These are phyloP conservation scores for Rhinoraja longicauda DNA, from an alignment of 2,797 vertebrate species.

Conservation along the genomic window DNA sequence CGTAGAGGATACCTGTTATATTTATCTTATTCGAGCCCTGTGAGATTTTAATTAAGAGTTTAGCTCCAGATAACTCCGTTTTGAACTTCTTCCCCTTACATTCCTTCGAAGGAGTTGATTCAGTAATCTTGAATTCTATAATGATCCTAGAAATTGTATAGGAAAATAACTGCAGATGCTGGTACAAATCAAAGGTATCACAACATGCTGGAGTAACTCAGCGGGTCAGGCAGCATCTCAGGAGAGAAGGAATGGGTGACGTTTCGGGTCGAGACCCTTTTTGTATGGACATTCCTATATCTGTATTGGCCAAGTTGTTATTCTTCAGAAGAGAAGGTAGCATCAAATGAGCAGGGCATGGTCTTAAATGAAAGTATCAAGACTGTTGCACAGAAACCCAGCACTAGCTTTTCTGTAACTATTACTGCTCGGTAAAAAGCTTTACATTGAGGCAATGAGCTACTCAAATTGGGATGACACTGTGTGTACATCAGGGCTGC, in stretches of 20 bases:
- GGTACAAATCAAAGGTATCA: too few species aligned
- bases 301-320: not conserved
- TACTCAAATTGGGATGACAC: too few species aligned
- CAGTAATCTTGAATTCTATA: not conserved
- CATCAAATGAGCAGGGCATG: not conserved
- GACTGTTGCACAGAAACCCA: not conserved
- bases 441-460: not conserved
- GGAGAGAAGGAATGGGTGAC: too few species aligned
- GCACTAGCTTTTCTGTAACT: not conserved
- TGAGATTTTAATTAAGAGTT: not conserved
- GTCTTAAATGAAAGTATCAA: not conserved
- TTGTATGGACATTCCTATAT: not conserved
- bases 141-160: not conserved
- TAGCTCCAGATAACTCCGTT: not conserved
- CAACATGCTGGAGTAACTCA: too few species aligned
- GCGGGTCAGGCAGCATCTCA: too few species aligned
- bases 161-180: too few species aligned
- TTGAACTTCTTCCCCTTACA: not conserved
- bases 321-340: not conserved
- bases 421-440: not conserved
- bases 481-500: too few species aligned
- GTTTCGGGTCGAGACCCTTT: too few species aligned
- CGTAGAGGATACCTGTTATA: not conserved
- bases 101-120: not conserved
- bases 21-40: not conserved